Evolutionary conservation across 2,797 vertebrate genomes (phyloP).

Genomic region (Craterocephalus amniculus): DNA sequence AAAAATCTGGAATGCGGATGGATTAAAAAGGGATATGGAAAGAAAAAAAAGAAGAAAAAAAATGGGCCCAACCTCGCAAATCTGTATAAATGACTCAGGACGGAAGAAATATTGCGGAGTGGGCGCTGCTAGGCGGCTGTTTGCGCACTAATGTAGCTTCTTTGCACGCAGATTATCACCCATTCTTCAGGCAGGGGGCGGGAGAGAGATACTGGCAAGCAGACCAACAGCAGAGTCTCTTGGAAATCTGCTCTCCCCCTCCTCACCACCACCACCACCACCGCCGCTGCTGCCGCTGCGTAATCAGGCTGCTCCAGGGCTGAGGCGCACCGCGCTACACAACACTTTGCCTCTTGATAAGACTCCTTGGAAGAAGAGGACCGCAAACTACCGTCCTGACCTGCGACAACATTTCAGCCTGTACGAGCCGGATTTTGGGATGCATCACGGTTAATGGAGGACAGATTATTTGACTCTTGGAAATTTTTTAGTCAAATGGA

Average conservation of each 20-base stretch:
- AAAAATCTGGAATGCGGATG: too few relatives aligned
- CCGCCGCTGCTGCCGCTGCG: conserved; percentile 43
- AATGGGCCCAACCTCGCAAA: conserved; percentile 39
- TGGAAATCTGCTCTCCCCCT: conserved; percentile 49
- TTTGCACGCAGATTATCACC: conserved; percentile 45
- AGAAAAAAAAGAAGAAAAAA: background rate
- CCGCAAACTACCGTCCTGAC: conserved; percentile 39
- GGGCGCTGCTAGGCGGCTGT: conserved; percentile 20
- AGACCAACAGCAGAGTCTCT: conserved; percentile 22
- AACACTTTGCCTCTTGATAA: conserved; percentile 76
- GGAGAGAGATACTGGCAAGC: conserved; percentile 56
- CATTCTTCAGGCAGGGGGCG: conserved; percentile 75
- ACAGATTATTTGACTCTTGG: conserved; percentile 2
- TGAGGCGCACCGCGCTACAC: conserved; percentile 71
- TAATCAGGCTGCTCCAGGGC: conserved; percentile 82
- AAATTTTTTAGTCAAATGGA: conserved; percentile 29
- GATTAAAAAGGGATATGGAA: too few relatives aligned
- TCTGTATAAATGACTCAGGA: conserved; percentile 45
- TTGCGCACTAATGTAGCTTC: conserved; percentile 22
- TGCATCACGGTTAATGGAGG: conserved; percentile 53
- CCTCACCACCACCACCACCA: conserved; percentile 38
- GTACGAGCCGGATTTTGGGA: conserved; percentile 24
- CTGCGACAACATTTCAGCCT: conserved; percentile 41
- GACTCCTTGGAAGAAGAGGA: conserved; percentile 74
- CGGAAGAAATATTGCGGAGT: conserved; percentile 45